These are phyloP conservation scores for Lottia gigantea DNA, from an alignment of 2,888 invertebrate species.

Conservation along the genomic window DNA sequence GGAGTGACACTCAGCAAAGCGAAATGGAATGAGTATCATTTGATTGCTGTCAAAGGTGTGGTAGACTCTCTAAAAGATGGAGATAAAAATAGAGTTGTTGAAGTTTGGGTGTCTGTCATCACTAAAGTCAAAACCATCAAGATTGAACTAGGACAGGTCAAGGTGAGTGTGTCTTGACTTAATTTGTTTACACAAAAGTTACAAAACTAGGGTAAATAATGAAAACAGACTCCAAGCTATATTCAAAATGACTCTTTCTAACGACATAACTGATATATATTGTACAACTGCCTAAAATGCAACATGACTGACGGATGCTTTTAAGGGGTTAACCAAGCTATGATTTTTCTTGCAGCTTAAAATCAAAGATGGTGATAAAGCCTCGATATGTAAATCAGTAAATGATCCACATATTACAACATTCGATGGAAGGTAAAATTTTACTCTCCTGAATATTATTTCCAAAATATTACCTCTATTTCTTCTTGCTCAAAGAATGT, in stretches of 20 bases:
- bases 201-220: too few species aligned
- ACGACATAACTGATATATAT: too few species aligned
- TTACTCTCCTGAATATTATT: too few species aligned
- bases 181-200: too few species aligned
- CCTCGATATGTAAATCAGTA: slow-evolving; percentile 41
- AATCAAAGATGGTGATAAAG: slow-evolving; percentile 45
- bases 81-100: slow-evolving; percentile 35
- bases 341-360: slow-evolving; percentile 39
- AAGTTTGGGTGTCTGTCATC: slow-evolving; percentile 25
- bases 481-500: too few species aligned
- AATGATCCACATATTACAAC: slow-evolving; percentile 60
- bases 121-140: not conserved
- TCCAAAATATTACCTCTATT: too few species aligned
- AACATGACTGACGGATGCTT: too few species aligned
- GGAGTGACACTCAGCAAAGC: slow-evolving; percentile 21
- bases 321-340: too few species aligned
- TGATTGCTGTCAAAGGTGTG: slow-evolving; percentile 33
- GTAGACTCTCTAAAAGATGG: slow-evolving; percentile 40
- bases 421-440: slow-evolving; percentile 43
- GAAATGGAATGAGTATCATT: slow-evolving; percentile 21
- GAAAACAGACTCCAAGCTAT: too few species aligned
- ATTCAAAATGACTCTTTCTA: too few species aligned
- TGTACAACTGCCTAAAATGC: too few species aligned
- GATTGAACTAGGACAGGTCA: slow-evolving; percentile 4
- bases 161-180: not conserved